phyloP scores from a whole-genome alignment of 1,140 invertebrate species.

The Drosophila subpulchrella region DNA sequence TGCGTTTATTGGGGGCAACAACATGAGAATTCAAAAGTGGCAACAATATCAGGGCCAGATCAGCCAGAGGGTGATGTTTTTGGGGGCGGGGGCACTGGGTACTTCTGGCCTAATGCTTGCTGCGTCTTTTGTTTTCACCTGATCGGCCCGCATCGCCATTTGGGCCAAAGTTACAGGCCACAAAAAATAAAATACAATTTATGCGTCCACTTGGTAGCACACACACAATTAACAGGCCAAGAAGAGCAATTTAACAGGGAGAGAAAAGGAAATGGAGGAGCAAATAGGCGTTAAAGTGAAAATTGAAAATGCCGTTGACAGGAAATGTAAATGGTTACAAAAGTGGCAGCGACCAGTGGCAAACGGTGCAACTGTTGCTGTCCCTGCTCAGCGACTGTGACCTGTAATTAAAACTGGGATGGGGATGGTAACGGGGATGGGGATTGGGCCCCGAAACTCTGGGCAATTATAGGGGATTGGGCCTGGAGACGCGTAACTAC shows the following conservation, averaged over 20 bases:
- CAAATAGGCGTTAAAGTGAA: slow-evolving; percentile 79
- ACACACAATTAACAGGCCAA: slow-evolving; percentile 58
- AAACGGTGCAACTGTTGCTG: slow-evolving; percentile 34
- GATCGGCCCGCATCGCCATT: slow-evolving; percentile 77
- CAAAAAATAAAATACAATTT: slow-evolving; percentile 74
- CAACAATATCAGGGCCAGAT: slow-evolving; percentile 52
- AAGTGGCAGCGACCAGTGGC: slow-evolving; percentile 37
- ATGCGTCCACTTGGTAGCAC: slow-evolving; percentile 71
- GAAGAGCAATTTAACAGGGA: slow-evolving; percentile 28
- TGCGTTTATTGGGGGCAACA: slow-evolving; percentile 17
- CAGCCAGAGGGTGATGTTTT: slow-evolving; percentile 14
- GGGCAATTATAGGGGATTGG: slow-evolving; percentile 71
- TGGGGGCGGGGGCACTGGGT: slow-evolving; percentile 1
- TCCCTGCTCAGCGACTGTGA: slow-evolving; percentile 67
- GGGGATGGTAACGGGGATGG: background rate
- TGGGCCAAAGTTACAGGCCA: slow-evolving; percentile 62
- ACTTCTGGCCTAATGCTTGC: slow-evolving; percentile 29
- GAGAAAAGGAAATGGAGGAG: slow-evolving; percentile 55
- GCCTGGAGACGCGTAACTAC: slow-evolving; percentile 66
- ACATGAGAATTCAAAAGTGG: slow-evolving; percentile 54
- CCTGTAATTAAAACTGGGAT: slow-evolving; percentile 67
- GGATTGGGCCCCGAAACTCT: slow-evolving; percentile 1
- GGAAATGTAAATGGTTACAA: slow-evolving; percentile 63
- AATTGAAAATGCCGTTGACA: slow-evolving; percentile 69
- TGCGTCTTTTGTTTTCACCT: slow-evolving; percentile 69